A percentile compares a stretch with the other conserved stretches of the same genome.
Evolutionary conservation across 2,888 invertebrate genomes (phyloP).

Genomic region (Sipunculus nudus): DNA sequence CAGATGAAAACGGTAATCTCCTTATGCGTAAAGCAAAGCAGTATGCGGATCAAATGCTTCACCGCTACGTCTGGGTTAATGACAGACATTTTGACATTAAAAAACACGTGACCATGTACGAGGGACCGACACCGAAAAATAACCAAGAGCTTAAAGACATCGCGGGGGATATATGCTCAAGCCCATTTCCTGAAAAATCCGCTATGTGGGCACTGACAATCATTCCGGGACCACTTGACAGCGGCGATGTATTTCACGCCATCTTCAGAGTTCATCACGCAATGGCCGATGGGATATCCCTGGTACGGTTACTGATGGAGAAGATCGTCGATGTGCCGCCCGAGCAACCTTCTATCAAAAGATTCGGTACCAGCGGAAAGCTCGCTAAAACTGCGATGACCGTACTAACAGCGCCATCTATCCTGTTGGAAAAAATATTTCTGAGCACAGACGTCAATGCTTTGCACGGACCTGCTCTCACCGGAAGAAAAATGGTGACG

Average conservation of each 20-base stretch:
- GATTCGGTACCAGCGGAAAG: conserved; percentile 18
- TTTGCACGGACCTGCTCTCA: conserved; percentile 29
- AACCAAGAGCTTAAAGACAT: conserved; percentile 15
- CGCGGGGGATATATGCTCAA: conserved; percentile 24
- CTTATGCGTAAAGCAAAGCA: conserved; percentile 20
- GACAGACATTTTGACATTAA: conserved; percentile 29
- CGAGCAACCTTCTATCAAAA: neutral
- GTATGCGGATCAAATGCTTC: conserved; percentile 25
- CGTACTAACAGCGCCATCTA: conserved; percentile 19
- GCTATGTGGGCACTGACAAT: conserved; percentile 30
- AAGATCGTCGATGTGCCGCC: conserved; percentile 26
- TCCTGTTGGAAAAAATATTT: conserved; percentile 24
- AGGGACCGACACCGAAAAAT: conserved; percentile 1
- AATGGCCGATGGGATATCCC: conserved; percentile 35
- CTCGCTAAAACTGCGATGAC: neutral
- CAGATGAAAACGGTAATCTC: conserved; percentile 13
- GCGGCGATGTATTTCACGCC: neutral
- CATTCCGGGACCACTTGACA: conserved; percentile 5
- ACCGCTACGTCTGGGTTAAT: conserved; percentile 32
- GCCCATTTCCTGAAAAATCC: conserved; percentile 9
- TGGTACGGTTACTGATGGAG: conserved; percentile 25
- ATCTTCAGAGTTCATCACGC: conserved; percentile 32
- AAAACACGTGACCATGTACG: conserved; percentile 24
- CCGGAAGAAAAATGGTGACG: conserved; percentile 18
- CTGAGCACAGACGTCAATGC: conserved; percentile 17